phyloP scores from a whole-genome alignment of 2,797 vertebrate genomes.

The Acomys russatus region DNA sequence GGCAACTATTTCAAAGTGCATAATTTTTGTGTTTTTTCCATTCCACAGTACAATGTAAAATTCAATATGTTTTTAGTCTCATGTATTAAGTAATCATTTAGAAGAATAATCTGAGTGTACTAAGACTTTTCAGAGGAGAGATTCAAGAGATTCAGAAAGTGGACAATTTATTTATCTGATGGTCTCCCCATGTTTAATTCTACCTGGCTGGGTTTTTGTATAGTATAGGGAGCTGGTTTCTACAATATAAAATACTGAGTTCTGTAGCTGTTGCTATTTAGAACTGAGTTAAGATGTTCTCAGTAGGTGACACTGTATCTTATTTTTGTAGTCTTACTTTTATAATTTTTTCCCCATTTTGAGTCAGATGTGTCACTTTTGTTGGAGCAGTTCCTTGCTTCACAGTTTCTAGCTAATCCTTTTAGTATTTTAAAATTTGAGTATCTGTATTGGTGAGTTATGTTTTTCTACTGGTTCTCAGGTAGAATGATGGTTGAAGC shows the following conservation, averaged over 20 bases:
- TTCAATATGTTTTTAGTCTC: neutral
- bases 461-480: neutral
- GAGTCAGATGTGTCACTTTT: slow-evolving; percentile 17
- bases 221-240: neutral
- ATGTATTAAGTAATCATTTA: neutral
- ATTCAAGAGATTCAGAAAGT: neutral
- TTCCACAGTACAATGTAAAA: neutral
- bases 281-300: neutral
- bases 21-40: neutral
- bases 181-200: neutral
- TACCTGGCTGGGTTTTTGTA: neutral
- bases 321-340: slow-evolving; percentile 5
- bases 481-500: neutral
- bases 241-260: neutral
- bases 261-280: neutral
- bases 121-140: neutral
- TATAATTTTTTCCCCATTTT: neutral
- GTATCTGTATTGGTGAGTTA: neutral
- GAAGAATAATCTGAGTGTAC: neutral
- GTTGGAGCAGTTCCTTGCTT: slow-evolving; percentile 18
- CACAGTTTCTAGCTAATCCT: slow-evolving; percentile 13
- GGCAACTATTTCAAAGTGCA: neutral
- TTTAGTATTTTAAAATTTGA: neutral
- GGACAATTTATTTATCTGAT: neutral
- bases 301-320: neutral